Conservation (phyloP, 2,113 vertebrate species). For the Ageneiosus marmoratus region DNA sequence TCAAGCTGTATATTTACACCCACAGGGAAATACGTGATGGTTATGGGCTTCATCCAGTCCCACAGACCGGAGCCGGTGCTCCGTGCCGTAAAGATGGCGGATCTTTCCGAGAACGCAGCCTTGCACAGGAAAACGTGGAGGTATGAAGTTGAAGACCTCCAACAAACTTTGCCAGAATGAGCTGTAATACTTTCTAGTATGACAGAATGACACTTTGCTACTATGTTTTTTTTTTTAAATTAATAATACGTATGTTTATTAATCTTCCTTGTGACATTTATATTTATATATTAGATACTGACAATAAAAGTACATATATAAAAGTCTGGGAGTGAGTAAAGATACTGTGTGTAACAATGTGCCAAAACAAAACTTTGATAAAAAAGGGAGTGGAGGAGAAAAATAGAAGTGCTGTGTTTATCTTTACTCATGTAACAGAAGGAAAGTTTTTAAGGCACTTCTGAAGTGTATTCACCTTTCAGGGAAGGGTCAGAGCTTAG, state of each 20-base stretch:
- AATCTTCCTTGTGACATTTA: not conserved
- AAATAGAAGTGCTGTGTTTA: not conserved
- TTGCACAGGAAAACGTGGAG: constrained; percentile 83
- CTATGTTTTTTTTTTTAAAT: not conserved
- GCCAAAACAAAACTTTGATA: not conserved
- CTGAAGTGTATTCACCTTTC: not conserved
- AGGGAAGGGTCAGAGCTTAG: not conserved
- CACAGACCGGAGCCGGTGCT: constrained; percentile 83
- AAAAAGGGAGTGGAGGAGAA: not conserved
- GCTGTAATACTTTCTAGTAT: constrained; percentile 6
- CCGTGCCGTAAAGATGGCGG: constrained; percentile 89
- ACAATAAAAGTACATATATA: constrained; percentile 11
- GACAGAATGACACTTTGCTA: not conserved
- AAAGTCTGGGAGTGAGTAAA: not conserved
- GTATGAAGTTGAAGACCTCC: constrained; percentile 89
- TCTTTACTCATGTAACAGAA: not conserved
- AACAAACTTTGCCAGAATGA: constrained; percentile 71
- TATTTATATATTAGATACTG: not conserved
- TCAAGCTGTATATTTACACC: not conserved
- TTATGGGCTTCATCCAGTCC: constrained; percentile 84
- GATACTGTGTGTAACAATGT: not conserved
- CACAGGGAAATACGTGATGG: constrained; percentile 92
- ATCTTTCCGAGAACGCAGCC: constrained; percentile 80
- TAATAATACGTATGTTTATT: constrained; percentile 9
- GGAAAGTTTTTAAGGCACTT: constrained; percentile 19